These are phyloP conservation scores for Otolemur crassicaudatus DNA, from an alignment of 2,797 vertebrate genomes.

Conservation along the genomic window DNA sequence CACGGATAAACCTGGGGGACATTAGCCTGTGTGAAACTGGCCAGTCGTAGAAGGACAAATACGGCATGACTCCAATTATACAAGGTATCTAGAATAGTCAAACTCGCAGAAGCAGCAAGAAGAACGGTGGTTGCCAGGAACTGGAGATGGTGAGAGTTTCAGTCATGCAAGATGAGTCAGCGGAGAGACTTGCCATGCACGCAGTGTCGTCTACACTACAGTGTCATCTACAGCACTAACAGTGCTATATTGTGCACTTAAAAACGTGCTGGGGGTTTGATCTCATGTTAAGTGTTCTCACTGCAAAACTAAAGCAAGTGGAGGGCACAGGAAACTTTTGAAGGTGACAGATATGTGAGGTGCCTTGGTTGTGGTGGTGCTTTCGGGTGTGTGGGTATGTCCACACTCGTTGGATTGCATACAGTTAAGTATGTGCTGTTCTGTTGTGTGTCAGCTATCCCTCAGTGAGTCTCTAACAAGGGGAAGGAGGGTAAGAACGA, in stretches of 20 bases:
- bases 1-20: not conserved
- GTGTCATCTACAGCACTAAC: too few relatives aligned
- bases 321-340: not conserved
- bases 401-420: too few relatives aligned
- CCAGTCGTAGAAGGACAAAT: not conserved
- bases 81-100: not conserved
- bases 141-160: not conserved
- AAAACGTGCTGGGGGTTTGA: not conserved
- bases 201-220: too few relatives aligned
- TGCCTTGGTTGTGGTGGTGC: not conserved
- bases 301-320: too few relatives aligned
- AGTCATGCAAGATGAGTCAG: not conserved
- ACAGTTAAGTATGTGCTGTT: not conserved
- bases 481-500: too few relatives aligned
- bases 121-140: not conserved
- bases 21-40: not conserved
- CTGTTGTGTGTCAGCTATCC: accelerated
- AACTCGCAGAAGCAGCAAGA: not conserved
- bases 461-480: not conserved
- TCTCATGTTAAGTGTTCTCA: not conserved
- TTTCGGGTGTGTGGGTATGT: not conserved
- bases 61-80: too few relatives aligned
- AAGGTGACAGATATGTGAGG: accelerated
- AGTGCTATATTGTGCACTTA: not conserved
- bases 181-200: too few relatives aligned